phyloP scores from a whole-genome alignment of 2,888 invertebrate species.

The Hemistola chrysoprasaria region DNA sequence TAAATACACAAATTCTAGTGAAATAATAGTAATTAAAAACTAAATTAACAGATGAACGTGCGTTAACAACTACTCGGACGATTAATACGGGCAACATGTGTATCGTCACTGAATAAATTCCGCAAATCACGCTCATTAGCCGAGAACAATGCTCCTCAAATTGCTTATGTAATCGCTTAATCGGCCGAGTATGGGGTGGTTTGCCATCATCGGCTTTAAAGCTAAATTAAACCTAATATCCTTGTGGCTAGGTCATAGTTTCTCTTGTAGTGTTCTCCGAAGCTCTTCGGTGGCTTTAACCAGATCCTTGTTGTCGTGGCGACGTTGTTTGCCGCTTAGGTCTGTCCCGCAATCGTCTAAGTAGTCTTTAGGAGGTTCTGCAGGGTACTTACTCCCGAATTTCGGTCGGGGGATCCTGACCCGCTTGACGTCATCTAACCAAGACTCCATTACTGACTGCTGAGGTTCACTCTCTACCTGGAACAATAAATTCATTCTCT shows the following conservation, averaged over 20 bases:
- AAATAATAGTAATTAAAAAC: slow-evolving; percentile 2
- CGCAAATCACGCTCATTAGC: slow-evolving; percentile 44
- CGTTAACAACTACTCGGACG: slow-evolving; percentile 30
- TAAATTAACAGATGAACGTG: slow-evolving; percentile 21
- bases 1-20: too few relatives aligned
- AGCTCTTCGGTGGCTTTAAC: slow-evolving; percentile 89
- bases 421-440: slow-evolving; percentile 92
- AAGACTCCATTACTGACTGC: slow-evolving; percentile 86
- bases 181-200: slow-evolving; percentile 33
- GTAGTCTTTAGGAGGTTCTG: slow-evolving; percentile 91
- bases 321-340: slow-evolving; percentile 73
- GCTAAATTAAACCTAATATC: slow-evolving; percentile 44
- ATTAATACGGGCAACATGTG: slow-evolving; percentile 29
- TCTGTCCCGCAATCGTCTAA: slow-evolving; percentile 83
- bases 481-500: slow-evolving; percentile 13
- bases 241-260: slow-evolving; percentile 81
- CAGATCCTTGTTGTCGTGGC: slow-evolving; percentile 79
- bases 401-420: slow-evolving; percentile 93
- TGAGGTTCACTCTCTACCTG: slow-evolving; percentile 12
- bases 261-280: slow-evolving; percentile 88
- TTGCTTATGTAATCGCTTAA: slow-evolving; percentile 39
- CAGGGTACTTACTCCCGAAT: slow-evolving; percentile 87
- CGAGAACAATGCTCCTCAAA: slow-evolving; percentile 39
- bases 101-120: slow-evolving; percentile 32
- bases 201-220: slow-evolving; percentile 28